Base-by-base conservation (phyloP, 1,140 invertebrate genomes). In the Polyergus mexicanus region DNA sequence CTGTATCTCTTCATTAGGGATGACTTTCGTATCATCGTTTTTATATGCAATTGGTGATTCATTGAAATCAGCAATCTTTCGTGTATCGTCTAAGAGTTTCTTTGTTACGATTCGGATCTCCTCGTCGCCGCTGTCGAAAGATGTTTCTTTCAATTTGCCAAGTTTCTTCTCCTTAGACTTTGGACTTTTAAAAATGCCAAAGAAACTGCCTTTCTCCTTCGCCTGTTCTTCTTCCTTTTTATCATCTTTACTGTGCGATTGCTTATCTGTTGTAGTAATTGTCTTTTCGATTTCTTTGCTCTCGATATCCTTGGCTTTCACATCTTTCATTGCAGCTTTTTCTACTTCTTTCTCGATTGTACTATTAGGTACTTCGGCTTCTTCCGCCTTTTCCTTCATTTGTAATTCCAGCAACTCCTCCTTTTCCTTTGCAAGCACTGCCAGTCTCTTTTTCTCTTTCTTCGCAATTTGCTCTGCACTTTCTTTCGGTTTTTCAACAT, bases 121-220 rank as follows among this genome's bases (percentile, higher is more conserved):
- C 44, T 94, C 92, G 56, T 94, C 93, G 0, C 89, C 92, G 44
- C 92, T 93, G 35, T 94, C 93, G 22, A 93, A 89, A 0, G 93
- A 94, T 0, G 87, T 81, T 7, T 93, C 91, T 25, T 92, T 92
- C 25, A 76, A 76, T 38, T 91, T 91, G 63, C 85, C 90, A 16
- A 89, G 10, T 11, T 89, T 92, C 41, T 92, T 92, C 0, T 89
- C 91, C 22, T 91, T 92, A 2, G 88, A 88, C n/a, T 91, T 93
- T 0, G 92, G 92, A 38, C 92, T 92, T 41, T 86, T 92, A 54
- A 93, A 93, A 1, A 92, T 92, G 5, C 91, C 90, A 8, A 93
- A 92, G 78, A 92, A 91, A 19, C 92, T 86, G 1, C 85, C 51
- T 22, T 91, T 91, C 1, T 85, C 85, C 6, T 86, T 90, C 32